A percentile compares a stretch with the other conserved stretches of the same genome.
These are phyloP conservation scores for Megalonaias nervosa DNA, from an alignment of 1,140 invertebrate genomes.

Conservation along the genomic window DNA sequence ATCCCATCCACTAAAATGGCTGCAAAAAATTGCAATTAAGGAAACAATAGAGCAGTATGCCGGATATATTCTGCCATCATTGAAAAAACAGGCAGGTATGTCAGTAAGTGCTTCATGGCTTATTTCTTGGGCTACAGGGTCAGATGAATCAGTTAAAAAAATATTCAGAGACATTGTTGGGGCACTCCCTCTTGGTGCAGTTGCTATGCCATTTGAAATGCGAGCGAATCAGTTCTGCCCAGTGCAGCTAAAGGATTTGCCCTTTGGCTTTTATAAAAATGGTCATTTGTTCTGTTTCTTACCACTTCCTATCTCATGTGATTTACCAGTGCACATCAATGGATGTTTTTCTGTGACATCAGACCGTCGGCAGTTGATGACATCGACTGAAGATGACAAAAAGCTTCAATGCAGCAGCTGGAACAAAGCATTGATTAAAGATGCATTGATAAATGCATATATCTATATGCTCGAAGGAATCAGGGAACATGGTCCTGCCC, in stretches of 20 bases:
- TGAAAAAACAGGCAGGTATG: neutral
- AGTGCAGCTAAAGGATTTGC: neutral
- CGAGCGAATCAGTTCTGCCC: neutral
- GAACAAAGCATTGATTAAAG: conserved; percentile 14
- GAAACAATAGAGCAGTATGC: neutral
- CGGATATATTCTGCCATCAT: neutral
- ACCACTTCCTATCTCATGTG: conserved; percentile 49
- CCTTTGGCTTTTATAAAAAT: conserved; percentile 4
- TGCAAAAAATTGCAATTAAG: conserved; percentile 6
- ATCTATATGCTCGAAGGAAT: conserved; percentile 3
- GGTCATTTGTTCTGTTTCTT: conserved; percentile 52
- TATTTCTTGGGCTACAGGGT: conserved; percentile 10
- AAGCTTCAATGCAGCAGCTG: conserved; percentile 3
- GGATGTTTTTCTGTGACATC: conserved; percentile 51
- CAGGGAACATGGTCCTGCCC: neutral
- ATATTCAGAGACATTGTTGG: neutral
- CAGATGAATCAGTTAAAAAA: conserved; percentile 1
- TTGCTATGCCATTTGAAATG: conserved; percentile 8
- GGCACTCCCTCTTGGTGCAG: conserved; percentile 17
- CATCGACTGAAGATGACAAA: conserved; percentile 43
- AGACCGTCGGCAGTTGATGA: conserved; percentile 39
- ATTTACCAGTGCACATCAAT: conserved; percentile 54
- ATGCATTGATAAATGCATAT: conserved; percentile 3
- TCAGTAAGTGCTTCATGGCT: conserved; percentile 1
- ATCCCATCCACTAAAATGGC: neutral